phyloP scores from a whole-genome alignment of 2,113 vertebrate species.

The Toxostoma redivivum region DNA sequence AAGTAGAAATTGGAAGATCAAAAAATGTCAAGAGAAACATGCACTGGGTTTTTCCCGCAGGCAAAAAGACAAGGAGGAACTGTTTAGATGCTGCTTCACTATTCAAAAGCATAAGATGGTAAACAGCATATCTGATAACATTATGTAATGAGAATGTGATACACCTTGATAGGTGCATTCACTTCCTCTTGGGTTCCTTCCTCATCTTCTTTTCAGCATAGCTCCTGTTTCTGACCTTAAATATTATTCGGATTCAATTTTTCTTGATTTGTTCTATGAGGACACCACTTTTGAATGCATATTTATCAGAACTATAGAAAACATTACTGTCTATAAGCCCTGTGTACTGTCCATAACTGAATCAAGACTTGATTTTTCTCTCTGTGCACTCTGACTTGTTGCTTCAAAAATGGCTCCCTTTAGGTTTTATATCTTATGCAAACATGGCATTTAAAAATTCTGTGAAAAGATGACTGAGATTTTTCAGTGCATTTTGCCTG shows the following conservation, averaged over 20 bases:
- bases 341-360: background rate
- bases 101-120: background rate
- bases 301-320: background rate
- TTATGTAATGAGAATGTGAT: background rate
- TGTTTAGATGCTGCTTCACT: background rate
- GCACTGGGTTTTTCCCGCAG: background rate
- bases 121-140: background rate
- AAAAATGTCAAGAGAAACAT: background rate
- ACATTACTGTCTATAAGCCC: background rate
- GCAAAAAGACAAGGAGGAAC: background rate
- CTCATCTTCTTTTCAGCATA: background rate
- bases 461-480: background rate
- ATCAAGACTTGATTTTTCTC: background rate
- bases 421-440: background rate
- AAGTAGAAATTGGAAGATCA: background rate
- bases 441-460: background rate
- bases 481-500: background rate
- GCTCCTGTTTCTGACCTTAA: background rate
- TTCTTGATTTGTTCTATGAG: background rate
- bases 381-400: background rate
- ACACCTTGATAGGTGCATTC: background rate
- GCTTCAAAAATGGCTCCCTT: background rate
- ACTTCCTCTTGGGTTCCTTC: background rate
- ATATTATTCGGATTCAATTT: background rate
- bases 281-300: background rate